A percentile compares a stretch with the other conserved stretches of the same genome.
phyloP scores from a whole-genome alignment of 2,888 invertebrate genomes.

The Linhomoeus sp. region DNA sequence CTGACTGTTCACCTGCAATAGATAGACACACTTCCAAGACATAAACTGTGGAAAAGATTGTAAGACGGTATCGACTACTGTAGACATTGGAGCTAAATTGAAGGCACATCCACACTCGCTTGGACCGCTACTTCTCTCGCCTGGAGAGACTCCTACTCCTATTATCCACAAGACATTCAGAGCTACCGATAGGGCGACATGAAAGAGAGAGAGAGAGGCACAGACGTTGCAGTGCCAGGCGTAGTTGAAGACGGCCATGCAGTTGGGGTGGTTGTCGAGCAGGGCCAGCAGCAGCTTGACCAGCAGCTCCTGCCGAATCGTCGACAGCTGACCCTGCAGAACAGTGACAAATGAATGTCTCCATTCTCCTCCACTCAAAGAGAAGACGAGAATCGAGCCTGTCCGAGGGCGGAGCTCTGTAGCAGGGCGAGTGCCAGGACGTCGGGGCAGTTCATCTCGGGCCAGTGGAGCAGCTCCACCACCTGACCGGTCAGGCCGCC shows the following conservation, averaged over 20 bases:
- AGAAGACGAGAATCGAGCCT: neutral
- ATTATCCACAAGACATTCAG: no score
- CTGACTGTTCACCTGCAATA: neutral
- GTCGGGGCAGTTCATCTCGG: conserved; percentile 78
- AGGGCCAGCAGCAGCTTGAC: conserved; percentile 69
- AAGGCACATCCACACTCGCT: no score
- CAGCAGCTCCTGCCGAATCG: conserved; percentile 56
- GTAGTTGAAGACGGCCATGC: conserved; percentile 80
- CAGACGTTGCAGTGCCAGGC: conserved; percentile 56
- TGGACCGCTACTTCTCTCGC: no score
- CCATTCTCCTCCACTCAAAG: neutral
- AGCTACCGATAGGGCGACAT: no score
- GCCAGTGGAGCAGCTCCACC: conserved; percentile 72
- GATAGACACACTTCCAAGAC: conserved; percentile 4
- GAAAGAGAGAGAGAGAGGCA: no score
- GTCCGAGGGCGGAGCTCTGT: conserved; percentile 53
- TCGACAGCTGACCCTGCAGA: conserved; percentile 29
- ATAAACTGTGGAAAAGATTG: no score
- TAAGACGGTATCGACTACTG: no score
- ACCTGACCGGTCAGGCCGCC: conserved; percentile 55
- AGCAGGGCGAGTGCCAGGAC: conserved; percentile 65
- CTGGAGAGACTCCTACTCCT: no score
- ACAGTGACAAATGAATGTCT: neutral
- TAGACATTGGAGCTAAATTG: no score
- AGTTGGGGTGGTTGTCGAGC: conserved; percentile 88